These are phyloP conservation scores for Sus cebifrons DNA, from an alignment of 2,797 vertebrate genomes.

Conservation along the genomic window DNA sequence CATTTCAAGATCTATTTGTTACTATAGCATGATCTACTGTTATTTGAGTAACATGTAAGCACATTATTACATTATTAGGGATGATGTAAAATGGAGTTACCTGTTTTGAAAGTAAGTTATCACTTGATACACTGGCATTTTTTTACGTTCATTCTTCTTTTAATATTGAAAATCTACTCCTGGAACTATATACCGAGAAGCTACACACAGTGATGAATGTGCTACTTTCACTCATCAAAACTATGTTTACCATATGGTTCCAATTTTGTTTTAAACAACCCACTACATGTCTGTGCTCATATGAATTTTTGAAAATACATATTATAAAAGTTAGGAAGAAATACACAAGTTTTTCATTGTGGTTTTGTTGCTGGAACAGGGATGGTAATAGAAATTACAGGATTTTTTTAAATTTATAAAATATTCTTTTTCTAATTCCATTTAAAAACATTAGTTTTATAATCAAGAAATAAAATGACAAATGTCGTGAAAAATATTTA, in stretches of 20 bases:
- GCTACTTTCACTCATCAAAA: not conserved
- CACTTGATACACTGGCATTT: not conserved
- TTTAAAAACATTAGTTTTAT: conserved; percentile 10
- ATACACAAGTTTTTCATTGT: not conserved
- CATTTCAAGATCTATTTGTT: not conserved
- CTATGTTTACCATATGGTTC: not conserved
- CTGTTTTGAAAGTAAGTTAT: not conserved
- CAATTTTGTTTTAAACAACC: not conserved
- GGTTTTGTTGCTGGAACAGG: conserved; percentile 11
- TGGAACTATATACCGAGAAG: not conserved
- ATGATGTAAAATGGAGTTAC: not conserved
- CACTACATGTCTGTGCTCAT: not conserved
- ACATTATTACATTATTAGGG: not conserved
- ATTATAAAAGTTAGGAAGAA: not conserved
- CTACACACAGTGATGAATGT: not conserved
- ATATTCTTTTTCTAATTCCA: not conserved
- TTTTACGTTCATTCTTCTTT: not conserved
- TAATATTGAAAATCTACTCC: conserved; percentile 15
- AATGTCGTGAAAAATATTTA: not conserved
- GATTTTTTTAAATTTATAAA: conserved; percentile 3
- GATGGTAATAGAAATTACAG: not conserved
- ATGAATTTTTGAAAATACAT: conserved; percentile 25
- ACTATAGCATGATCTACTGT: not conserved
- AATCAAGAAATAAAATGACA: not conserved
- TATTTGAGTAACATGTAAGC: not conserved